Base-by-base conservation (phyloP, 92 coral and sea anemone species). In the Phenganax subtilis region DNA sequence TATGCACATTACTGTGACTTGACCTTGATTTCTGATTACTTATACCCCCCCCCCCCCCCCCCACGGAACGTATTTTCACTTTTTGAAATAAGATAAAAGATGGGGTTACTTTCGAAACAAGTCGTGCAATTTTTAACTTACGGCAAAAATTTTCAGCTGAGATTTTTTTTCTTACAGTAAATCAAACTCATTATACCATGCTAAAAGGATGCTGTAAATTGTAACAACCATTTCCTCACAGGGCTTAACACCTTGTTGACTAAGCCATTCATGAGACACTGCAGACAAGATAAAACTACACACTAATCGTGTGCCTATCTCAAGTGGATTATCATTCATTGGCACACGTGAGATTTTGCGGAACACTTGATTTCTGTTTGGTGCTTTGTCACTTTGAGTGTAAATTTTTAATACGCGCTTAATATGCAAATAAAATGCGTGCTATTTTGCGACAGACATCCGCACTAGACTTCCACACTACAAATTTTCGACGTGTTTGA, bases 371-470 rank as follows among this genome's bases (percentile, higher is more conserved):
- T 2, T 68, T 53, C 73, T 68, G 0, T 8, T 67, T 8, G 72
- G 8, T 29, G 12, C 0, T 11, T 7, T 6, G 37, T 64, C 7
- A 61, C 16, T 17, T 61, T 20, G 31, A 66, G 44, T 64, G 30
- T 64, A 20, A 64, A 64, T 30, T 64, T 30, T 28, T 64, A 3
- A 7, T 28, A 12, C 15, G 28, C 67, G 67, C 67, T 15, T 14
- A 15, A 7, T 15, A 61, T 61, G 73, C 47, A 68, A 68, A 68
- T 68, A 68, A 20, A 28, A 37, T 7, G 52, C 54, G 16, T 37
- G 17, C 54, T 68, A 37, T 64, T 64, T 64, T 64, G 73, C 73
- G 53, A 29, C 54, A 12, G 72, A 66, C 72, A 66, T 66, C 72
- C 72, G 72, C 72, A 66, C 4, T 29, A 53, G 14, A 37, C 73